Evolutionary conservation across 2,888 invertebrate genomes (phyloP).

Genomic region (Heliothis peltigera): DNA sequence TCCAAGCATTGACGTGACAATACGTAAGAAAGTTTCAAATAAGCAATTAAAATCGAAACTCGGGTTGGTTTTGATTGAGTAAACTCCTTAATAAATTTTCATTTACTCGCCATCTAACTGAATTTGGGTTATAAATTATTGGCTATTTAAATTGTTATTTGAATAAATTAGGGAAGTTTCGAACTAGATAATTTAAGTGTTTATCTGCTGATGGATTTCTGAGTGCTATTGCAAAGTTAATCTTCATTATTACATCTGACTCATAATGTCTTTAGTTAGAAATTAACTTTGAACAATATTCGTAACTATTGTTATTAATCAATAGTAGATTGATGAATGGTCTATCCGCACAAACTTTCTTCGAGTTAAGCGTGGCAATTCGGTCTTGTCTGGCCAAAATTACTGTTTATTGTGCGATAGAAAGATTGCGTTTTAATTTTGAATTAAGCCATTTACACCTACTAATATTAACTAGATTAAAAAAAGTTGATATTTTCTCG

Average conservation of each 20-base stretch:
- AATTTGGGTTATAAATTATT: conserved; percentile 64
- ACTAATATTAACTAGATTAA: no score
- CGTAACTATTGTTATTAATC: conserved; percentile 13
- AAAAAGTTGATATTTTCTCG: no score
- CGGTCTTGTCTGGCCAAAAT: not conserved
- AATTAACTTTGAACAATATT: conserved; percentile 15
- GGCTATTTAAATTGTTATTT: conserved; percentile 69
- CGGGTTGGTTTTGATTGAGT: conserved; percentile 69
- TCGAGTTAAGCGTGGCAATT: not conserved
- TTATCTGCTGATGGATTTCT: conserved; percentile 32
- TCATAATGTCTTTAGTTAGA: conserved; percentile 22
- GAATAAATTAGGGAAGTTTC: conserved; percentile 66
- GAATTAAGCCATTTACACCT: no score
- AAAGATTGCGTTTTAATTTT: no score
- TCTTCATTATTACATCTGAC: conserved; percentile 31
- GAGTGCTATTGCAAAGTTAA: conserved; percentile 33
- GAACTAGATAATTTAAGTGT: conserved; percentile 54
- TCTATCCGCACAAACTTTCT: not conserved
- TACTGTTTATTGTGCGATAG: not conserved
- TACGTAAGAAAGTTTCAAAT: conserved; percentile 64
- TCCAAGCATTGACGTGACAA: conserved; percentile 57
- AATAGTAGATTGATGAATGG: conserved; percentile 3
- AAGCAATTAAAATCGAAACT: conserved; percentile 70
- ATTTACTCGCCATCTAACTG: conserved; percentile 66
- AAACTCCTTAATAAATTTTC: conserved; percentile 72